Base-by-base conservation (phyloP, 1,140 invertebrate species). In the Tachypleus tridentatus region DNA sequence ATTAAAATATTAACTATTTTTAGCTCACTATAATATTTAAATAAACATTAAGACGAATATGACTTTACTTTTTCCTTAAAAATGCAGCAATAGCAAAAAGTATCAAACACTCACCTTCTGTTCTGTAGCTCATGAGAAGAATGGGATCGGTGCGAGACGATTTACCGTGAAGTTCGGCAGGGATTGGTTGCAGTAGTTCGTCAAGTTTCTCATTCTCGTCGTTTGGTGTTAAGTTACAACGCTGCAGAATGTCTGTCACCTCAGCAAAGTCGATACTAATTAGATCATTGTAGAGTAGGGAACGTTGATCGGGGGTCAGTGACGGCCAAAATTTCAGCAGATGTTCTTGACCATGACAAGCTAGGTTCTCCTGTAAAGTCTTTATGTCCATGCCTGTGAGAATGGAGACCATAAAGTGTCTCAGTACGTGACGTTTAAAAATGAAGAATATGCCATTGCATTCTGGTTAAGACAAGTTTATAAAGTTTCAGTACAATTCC, bases 241-340 rank as follows among this genome's bases (percentile, higher is more conserved):
- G 62, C 29, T 70, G 59, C 3, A 61, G 49, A 49, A 66, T 69
- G 6, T 62, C 58, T 9, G 57, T 51, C 7, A 71, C 51, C 6
- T 69, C 62, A 9, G 52, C 58, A 54, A 70, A 67, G 57, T 72
- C 67, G 8, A 73, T 57, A 1, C 58, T 51, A 54, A 64, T 51
- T 3, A 72, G 61, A 58, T 72, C 69, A 57, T 63, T 58, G 0
- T 64, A 48, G 5, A 73, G 64, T 11, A 60, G 51, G 51, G 59
- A 9, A 51, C 62, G 61, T 52, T 73, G 67, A 3, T 83, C 78
- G 5, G 85, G 79, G 47, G 77, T 79, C 3, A 97, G 73, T 66
- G 85, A 80, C 65, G 86, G 79, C 87, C 87, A 95, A 77, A 90
- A 97, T 71, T 85, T 81, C 5, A 97, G 74, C 64, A 97, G 78